These are phyloP conservation scores for Scolopax mira DNA, from an alignment of 2,113 vertebrate genomes.

Conservation along the genomic window DNA sequence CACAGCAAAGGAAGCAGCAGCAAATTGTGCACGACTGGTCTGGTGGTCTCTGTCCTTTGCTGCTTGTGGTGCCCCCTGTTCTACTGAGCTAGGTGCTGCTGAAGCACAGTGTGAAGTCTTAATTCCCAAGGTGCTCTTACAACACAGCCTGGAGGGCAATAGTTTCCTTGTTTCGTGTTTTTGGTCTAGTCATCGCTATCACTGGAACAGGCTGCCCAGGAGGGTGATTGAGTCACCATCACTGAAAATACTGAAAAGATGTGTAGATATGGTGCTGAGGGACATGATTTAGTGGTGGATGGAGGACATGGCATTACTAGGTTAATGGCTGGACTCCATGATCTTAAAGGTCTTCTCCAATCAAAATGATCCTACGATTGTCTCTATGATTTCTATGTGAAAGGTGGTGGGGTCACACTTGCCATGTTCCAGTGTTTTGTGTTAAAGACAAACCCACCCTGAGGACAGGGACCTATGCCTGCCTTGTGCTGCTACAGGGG, in stretches of 20 bases:
- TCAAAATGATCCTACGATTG: neutral
- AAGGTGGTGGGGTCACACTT: neutral
- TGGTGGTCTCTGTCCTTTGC: neutral
- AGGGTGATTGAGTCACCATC: neutral
- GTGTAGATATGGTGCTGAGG: neutral
- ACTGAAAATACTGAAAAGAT: neutral
- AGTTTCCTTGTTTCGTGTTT: neutral
- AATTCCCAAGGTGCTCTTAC: neutral
- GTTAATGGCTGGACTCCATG: neutral
- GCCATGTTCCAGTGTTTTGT: neutral
- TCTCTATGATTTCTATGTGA: neutral
- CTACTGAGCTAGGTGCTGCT: neutral
- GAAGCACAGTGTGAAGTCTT: neutral
- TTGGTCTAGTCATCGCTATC: fast-evolving
- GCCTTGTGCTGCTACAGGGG: neutral
- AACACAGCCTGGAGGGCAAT: neutral
- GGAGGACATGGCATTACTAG: neutral
- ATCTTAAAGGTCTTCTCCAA: neutral
- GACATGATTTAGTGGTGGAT: neutral
- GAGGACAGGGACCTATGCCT: neutral
- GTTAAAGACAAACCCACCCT: neutral
- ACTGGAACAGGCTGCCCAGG: neutral
- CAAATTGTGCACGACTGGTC: neutral
- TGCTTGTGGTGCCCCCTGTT: neutral
- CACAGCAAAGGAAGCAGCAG: neutral